These are phyloP conservation scores for Morinoia aosen DNA, from an alignment of 2,888 invertebrate genomes.

Conservation along the genomic window DNA sequence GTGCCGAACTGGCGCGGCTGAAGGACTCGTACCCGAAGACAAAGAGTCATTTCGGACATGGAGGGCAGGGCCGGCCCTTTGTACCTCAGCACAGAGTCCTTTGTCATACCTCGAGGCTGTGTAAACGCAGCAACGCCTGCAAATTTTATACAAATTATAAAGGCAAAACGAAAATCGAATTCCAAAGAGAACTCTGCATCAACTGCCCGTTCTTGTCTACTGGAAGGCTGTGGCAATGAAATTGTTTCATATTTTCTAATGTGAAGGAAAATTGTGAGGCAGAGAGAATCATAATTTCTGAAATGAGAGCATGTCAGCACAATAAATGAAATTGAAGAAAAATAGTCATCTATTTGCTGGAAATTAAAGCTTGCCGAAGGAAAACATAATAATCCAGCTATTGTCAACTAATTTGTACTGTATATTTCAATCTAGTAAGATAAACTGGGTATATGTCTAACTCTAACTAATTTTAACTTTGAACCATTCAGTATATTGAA, in stretches of 20 bases:
- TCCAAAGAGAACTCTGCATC: too few relatives aligned
- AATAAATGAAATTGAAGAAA: not conserved
- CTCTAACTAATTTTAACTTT: not conserved
- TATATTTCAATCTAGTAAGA: too few relatives aligned
- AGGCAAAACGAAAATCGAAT: not conserved
- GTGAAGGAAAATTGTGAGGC: not conserved
- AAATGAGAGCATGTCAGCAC: too few relatives aligned
- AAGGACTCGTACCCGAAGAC: not conserved
- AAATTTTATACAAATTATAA: not conserved
- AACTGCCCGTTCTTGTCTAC: too few relatives aligned
- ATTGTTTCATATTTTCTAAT: not conserved
- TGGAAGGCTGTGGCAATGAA: too few relatives aligned
- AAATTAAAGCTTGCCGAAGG: not conserved
- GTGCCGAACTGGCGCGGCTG: not conserved
- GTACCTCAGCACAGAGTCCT: not conserved
- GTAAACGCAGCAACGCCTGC: slow-evolving; percentile 4
- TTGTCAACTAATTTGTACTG: not conserved
- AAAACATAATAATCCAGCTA: not conserved
- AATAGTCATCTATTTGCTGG: not conserved
- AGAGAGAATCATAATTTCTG: not conserved
- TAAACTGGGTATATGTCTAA: too few relatives aligned
- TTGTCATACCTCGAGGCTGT: slow-evolving; percentile 15
- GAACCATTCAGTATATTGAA: not conserved
- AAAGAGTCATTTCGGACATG: not conserved
- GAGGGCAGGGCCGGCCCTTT: not conserved